Base-by-base conservation (phyloP, 2,888 invertebrate species). In the Tigriopus californicus region DNA sequence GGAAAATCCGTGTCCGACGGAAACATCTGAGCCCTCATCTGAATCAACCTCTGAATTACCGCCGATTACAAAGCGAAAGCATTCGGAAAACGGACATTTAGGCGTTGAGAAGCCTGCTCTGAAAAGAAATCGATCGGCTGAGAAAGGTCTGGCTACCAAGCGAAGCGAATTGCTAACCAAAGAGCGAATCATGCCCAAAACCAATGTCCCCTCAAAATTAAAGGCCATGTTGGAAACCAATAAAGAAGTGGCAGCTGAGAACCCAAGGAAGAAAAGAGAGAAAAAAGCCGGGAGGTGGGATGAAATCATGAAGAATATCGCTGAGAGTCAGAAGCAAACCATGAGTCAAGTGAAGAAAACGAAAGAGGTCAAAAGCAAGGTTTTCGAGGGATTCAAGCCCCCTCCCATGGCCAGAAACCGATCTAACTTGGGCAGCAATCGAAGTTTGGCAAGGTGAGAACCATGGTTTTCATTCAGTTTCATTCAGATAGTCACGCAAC, bases 191-290 rank as follows among this genome's bases (percentile, higher is more conserved):
- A 46, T 44, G 15, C 56, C 56, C 4, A 56, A 56, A 4, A 56
- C 20, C 8, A 18, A 56, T 42, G 56, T 56, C n/a, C 44, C 44
- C 15, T 56, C 56, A 8, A 56, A 56, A 25, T 20, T 56, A 22
- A 56, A 56, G 25, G 56, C 20, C 18, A 56, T 56, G 25, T 22
- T 56, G 46, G 54, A 25, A 41, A 25, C 20, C 1, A 54, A 54
- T 33, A 47, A 47, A 22, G 51, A 24, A 18, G 44, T 11, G 12
- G 42, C n/a, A 6, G 22, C n/a, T 22, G 15, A 15, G 13, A 20
- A n/a, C 4, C 10, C 1, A 8, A 20, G 18, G 10, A 20, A 24
- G 67, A 60, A 62, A 61, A 55, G 65, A 63, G 60, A 62, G 64
- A 54, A 63, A 60, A 59, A 51, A 33, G 60, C 47, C 61, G 41